phyloP scores from a whole-genome alignment of 2,888 invertebrate genomes.

The Caenorhabditis virilis region DNA sequence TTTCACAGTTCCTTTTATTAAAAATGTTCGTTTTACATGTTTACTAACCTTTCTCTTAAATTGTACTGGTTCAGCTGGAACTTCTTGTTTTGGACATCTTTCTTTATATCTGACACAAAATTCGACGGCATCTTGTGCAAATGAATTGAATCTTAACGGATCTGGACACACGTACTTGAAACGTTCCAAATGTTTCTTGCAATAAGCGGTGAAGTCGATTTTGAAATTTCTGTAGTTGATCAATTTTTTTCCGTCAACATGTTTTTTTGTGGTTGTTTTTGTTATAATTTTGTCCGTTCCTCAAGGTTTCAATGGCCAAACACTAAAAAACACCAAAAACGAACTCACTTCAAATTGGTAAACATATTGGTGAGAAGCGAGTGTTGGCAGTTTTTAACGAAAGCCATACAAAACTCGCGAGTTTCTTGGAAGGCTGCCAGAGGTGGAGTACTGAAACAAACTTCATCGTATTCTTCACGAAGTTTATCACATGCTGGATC shows the following conservation, averaged over 20 bases:
- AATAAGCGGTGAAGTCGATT: conserved; percentile 43
- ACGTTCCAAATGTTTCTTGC: conserved; percentile 41
- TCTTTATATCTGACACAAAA: conserved; percentile 49
- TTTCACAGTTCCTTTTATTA: too few species aligned
- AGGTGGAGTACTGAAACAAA: conserved; percentile 45
- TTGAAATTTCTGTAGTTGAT: conserved; percentile 39
- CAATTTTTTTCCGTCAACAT: too few species aligned
- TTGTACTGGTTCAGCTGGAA: conserved; percentile 39
- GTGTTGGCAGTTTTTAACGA: conserved; percentile 41
- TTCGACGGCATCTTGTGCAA: conserved; percentile 44
- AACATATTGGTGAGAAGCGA: conserved; percentile 44
- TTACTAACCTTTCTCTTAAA: conserved; percentile 30
- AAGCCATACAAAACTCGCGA: conserved; percentile 46
- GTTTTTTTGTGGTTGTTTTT: too few species aligned
- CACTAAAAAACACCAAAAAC: not conserved
- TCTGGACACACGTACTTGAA: conserved; percentile 50
- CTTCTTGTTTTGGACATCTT: conserved; percentile 35
- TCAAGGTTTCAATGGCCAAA: too few species aligned
- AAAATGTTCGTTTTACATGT: not conserved
- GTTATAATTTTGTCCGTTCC: not conserved
- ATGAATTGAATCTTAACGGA: conserved; percentile 45
- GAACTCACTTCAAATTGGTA: conserved; percentile 40
- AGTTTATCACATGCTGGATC: conserved; percentile 37
- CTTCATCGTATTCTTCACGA: conserved; percentile 44
- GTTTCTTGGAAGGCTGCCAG: conserved; percentile 46